phyloP scores from a whole-genome alignment of 2,113 vertebrate species.

The Peromyscus maniculatus region DNA sequence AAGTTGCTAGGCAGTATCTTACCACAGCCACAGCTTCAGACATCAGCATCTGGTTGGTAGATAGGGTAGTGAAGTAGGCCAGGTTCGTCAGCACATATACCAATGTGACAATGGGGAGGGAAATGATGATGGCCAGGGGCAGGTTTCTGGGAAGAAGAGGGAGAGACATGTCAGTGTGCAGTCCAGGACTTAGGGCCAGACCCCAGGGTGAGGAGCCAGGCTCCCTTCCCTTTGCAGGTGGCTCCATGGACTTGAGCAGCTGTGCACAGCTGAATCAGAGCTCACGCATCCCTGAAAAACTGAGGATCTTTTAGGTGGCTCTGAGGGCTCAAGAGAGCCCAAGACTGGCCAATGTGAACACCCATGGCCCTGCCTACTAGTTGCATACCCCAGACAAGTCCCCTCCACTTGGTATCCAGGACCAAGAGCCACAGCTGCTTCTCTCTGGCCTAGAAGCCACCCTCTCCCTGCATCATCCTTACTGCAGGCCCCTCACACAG shows the following conservation, averaged over 20 bases:
- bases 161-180: fast-evolving
- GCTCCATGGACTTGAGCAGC: not conserved
- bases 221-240: fast-evolving
- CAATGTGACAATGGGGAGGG: constrained; percentile 95
- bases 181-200: not conserved
- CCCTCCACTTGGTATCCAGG: too few relatives aligned
- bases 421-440: not conserved
- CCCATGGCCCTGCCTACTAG: not conserved
- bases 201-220: not conserved
- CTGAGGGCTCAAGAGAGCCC: not conserved
- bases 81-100: constrained; percentile 98
- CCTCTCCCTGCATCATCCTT: not conserved
- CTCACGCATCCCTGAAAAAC: too few relatives aligned
- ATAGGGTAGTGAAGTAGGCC: constrained; percentile 98
- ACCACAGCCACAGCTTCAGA: constrained; percentile 98
- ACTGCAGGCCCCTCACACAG: not conserved
- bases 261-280: fast-evolving
- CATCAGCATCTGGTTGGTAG: constrained; percentile 91
- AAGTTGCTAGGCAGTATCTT: constrained; percentile 65
- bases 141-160: constrained; percentile 91
- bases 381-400: not conserved
- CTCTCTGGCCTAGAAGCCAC: not conserved
- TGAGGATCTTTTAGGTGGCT: not conserved
- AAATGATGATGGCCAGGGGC: constrained; percentile 98
- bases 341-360: not conserved